A percentile compares a stretch with the other conserved stretches of the same genome.
These are phyloP conservation scores for Trididemnum clinides DNA, from an alignment of 23 tunicate species.

Conservation along the genomic window DNA sequence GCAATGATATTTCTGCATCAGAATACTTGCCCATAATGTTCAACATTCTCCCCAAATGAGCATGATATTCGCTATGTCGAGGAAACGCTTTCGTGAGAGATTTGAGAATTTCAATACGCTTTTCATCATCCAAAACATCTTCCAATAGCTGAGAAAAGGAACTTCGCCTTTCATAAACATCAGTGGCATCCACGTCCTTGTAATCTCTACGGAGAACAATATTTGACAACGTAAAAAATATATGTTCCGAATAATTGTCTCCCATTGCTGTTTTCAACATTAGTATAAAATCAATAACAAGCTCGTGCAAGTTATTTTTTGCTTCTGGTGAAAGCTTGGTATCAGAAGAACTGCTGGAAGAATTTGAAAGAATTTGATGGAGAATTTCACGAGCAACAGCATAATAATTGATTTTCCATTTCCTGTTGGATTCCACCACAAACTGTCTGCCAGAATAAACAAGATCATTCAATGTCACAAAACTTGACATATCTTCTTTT, in stretches of 20 bases:
- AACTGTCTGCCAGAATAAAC: conserved; percentile 20
- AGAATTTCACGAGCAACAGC: conserved; percentile 46
- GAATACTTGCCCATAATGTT: neutral
- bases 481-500: neutral
- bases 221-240: neutral
- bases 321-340: neutral
- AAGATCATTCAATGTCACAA: conserved; percentile 17
- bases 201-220: conserved; percentile 23
- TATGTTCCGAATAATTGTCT: neutral
- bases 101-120: neutral
- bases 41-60: conserved; percentile 48
- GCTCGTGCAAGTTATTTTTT: conserved; percentile 1
- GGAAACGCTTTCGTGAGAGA: conserved; percentile 31
- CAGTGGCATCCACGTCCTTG: neutral
- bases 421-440: conserved; percentile 5
- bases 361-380: conserved; percentile 13
- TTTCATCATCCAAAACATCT: neutral
- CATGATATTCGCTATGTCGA: conserved; percentile 10
- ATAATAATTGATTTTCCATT: conserved; percentile 53
- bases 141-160: conserved; percentile 13
- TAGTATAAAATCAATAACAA: conserved; percentile 4
- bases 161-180: neutral
- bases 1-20: conserved; percentile 23
- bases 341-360: neutral
- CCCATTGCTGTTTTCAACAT: neutral